Evolutionary conservation across 2,797 vertebrate genomes (phyloP).

Genomic region (Pyrocephalus nanus): DNA sequence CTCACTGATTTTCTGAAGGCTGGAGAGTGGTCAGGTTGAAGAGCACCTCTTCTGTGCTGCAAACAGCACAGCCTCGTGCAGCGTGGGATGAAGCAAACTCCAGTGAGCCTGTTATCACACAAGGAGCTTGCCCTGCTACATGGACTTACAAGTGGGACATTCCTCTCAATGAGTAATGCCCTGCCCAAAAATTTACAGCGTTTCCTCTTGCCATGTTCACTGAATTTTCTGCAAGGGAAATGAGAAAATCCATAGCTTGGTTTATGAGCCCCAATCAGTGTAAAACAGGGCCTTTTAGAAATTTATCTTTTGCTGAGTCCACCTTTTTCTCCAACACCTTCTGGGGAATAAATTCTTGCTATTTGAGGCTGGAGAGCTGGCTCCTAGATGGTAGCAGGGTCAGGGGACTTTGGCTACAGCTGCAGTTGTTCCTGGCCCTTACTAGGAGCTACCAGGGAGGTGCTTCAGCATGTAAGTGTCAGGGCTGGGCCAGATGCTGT

Average conservation of each 20-base stretch:
- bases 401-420: background rate
- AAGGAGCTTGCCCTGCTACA: background rate
- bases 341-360: conserved; percentile 40
- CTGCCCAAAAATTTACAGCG: conserved; percentile 8
- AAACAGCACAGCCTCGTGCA: accelerated
- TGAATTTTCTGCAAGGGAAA: conserved; percentile 60
- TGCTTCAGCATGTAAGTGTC: background rate
- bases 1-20: background rate
- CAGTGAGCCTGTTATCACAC: background rate
- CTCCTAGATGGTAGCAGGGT: background rate
- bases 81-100: background rate
- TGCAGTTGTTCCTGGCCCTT: background rate
- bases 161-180: background rate
- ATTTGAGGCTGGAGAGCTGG: background rate
- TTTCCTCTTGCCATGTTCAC: background rate
- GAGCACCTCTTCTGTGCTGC: background rate
- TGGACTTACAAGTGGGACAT: background rate
- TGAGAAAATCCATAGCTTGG: conserved; percentile 57
- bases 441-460: background rate
- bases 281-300: conserved; percentile 46
- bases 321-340: conserved; percentile 41
- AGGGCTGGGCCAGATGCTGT: background rate
- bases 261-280: conserved; percentile 52
- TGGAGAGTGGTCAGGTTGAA: background rate
- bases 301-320: conserved; percentile 62